Percentiles rank a stretch among this genome's conserved stretches.
These are phyloP conservation scores for Conus canariensis DNA, from an alignment of 2,888 invertebrate genomes.

Conservation along the genomic window DNA sequence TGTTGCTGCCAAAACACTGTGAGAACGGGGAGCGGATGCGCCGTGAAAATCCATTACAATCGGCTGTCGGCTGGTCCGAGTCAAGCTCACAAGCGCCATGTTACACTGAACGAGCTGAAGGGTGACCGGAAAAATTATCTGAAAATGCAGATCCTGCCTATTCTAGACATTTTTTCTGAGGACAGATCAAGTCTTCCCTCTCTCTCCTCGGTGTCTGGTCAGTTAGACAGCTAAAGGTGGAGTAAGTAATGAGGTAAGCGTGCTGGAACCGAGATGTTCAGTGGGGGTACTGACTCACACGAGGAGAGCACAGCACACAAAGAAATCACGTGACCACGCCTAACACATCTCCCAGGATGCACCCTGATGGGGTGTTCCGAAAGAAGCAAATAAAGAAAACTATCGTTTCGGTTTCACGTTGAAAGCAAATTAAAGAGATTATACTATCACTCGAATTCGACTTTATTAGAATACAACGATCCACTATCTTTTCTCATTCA, in stretches of 20 bases:
- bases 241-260: constrained; percentile 29
- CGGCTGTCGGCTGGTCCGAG: constrained; percentile 84
- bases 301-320: constrained; percentile 76
- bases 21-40: constrained; percentile 76
- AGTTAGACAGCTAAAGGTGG: constrained; percentile 29
- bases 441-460: not conserved
- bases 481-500: not conserved
- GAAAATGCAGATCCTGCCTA: constrained; percentile 41
- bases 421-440: not conserved
- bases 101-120: constrained; percentile 61
- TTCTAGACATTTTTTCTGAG: constrained; percentile 40
- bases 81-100: constrained; percentile 92
- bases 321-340: constrained; percentile 77
- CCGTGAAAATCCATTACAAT: constrained; percentile 80
- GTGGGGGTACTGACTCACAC: constrained; percentile 73
- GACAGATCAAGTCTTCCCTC: constrained; percentile 28
- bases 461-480: not conserved
- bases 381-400: constrained; percentile 10
- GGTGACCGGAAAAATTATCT: constrained; percentile 55
- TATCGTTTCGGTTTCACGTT: not conserved
- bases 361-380: constrained; percentile 43
- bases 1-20: constrained; percentile 81
- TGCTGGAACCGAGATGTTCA: constrained; percentile 50
- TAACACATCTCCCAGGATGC: constrained; percentile 70
- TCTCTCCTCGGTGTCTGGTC: constrained; percentile 31